A percentile compares a stretch with the other conserved stretches of the same genome.
Evolutionary conservation across 2,113 vertebrate genomes (phyloP).

Genomic region (Pterocles gutturalis): DNA sequence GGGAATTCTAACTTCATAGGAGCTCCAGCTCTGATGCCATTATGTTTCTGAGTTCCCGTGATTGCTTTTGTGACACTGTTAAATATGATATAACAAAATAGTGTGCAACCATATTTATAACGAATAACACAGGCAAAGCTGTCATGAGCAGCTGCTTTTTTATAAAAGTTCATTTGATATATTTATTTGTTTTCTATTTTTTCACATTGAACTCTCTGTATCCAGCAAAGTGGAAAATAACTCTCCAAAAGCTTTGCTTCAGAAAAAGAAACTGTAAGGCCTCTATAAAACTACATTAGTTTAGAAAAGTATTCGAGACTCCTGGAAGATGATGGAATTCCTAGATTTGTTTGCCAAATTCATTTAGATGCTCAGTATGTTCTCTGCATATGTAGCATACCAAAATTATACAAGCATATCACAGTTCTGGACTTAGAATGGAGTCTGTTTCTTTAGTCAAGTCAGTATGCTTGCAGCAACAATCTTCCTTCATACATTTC

Average conservation of each 20-base stretch:
- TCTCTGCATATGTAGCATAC: background rate
- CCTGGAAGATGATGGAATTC: background rate
- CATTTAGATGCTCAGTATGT: background rate
- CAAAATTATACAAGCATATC: background rate
- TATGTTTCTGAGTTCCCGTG: conserved; percentile 12
- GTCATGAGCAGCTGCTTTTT: conserved; percentile 35
- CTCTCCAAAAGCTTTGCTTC: conserved; percentile 62
- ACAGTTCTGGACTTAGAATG: background rate
- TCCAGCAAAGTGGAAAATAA: conserved; percentile 74
- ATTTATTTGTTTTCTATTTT: conserved; percentile 38
- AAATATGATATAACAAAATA: conserved; percentile 64
- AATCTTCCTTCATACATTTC: conserved; percentile 38
- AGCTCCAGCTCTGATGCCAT: background rate
- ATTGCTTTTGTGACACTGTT: conserved; percentile 44
- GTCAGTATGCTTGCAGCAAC: background rate
- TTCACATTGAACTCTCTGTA: conserved; percentile 62
- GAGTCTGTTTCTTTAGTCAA: conserved; percentile 28
- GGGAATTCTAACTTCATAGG: background rate
- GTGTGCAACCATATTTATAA: background rate
- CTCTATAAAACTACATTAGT: background rate
- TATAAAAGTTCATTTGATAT: conserved; percentile 22
- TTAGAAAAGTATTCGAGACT: conserved; percentile 9
- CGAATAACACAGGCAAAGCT: conserved; percentile 53
- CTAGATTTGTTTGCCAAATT: background rate
- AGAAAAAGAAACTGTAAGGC: conserved; percentile 7